Evolutionary conservation across 2,797 vertebrate genomes (phyloP).

Genomic region (Rhyacichthys aspro): DNA sequence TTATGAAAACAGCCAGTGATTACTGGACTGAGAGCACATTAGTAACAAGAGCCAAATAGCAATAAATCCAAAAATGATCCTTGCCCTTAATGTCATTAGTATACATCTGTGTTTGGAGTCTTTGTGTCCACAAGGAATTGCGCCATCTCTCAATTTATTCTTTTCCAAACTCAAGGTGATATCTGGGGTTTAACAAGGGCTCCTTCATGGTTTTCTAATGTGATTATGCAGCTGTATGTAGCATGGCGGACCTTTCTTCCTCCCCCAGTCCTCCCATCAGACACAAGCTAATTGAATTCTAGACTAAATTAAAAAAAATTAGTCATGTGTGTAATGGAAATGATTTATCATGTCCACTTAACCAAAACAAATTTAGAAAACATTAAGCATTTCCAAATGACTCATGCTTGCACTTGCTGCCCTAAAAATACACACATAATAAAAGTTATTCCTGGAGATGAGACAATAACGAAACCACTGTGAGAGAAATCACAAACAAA

Average conservation of each 20-base stretch:
- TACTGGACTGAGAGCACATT: conserved; percentile 3
- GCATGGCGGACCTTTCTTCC: conserved; percentile 54
- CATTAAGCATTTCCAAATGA: conserved; percentile 67
- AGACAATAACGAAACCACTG: conserved; percentile 26
- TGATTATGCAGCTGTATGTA: conserved; percentile 68
- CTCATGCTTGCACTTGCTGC: conserved; percentile 51
- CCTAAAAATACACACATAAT: conserved; percentile 34
- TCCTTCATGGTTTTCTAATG: conserved; percentile 75
- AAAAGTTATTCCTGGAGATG: conserved; percentile 29
- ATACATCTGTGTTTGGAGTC: not conserved
- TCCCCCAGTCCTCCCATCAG: conserved; percentile 71
- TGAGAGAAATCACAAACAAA: conserved; percentile 14
- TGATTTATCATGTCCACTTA: conserved; percentile 80
- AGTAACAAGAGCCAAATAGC: not conserved
- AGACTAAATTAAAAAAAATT: conserved; percentile 75
- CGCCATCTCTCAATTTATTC: conserved; percentile 50
- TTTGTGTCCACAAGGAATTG: conserved; percentile 32
- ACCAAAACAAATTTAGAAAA: conserved; percentile 77
- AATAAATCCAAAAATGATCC: too few relatives aligned
- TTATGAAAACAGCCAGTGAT: not conserved
- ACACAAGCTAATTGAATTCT: conserved; percentile 70
- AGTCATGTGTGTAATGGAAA: conserved; percentile 74
- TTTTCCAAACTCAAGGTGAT: conserved; percentile 65
- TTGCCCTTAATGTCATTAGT: conserved; percentile 7
- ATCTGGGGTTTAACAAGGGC: conserved; percentile 67